A percentile compares a stretch with the other conserved stretches of the same genome.
Conservation (phyloP, 2,888 invertebrate genomes). For the Neocrepidodera transversa region DNA sequence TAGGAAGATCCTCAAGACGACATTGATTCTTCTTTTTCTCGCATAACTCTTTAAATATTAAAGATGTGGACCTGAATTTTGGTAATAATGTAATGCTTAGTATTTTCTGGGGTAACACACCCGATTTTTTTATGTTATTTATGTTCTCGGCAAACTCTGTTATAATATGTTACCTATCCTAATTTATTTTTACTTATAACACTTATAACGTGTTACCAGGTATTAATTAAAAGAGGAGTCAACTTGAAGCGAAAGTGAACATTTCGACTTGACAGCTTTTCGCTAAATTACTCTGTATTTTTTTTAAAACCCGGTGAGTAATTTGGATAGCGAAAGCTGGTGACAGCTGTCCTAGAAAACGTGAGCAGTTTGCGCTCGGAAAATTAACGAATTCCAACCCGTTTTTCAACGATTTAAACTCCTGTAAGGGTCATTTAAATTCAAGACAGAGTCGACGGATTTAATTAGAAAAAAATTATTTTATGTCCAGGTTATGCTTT, state of each 20-base stretch:
- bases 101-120: too few species aligned
- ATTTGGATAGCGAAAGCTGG: neutral
- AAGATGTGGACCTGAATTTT: too few species aligned
- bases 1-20: too few species aligned
- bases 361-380: neutral
- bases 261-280: neutral
- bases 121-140: too few species aligned
- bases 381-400: neutral
- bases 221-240: too few species aligned
- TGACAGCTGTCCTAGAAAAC: slow-evolving; percentile 1
- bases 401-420: slow-evolving; percentile 1
- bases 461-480: neutral
- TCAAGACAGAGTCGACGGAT: neutral
- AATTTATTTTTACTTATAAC: too few species aligned
- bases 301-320: neutral
- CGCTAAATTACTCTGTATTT: neutral
- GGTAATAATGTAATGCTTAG: too few species aligned
- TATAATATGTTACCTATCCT: too few species aligned
- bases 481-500: neutral
- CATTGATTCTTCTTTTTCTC: too few species aligned
- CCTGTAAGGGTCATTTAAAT: neutral
- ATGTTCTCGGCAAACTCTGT: too few species aligned
- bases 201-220: too few species aligned
- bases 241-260: neutral
- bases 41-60: too few species aligned